Conservation (phyloP, 23 tunicate genomes). For the Ciona savignyi region DNA sequence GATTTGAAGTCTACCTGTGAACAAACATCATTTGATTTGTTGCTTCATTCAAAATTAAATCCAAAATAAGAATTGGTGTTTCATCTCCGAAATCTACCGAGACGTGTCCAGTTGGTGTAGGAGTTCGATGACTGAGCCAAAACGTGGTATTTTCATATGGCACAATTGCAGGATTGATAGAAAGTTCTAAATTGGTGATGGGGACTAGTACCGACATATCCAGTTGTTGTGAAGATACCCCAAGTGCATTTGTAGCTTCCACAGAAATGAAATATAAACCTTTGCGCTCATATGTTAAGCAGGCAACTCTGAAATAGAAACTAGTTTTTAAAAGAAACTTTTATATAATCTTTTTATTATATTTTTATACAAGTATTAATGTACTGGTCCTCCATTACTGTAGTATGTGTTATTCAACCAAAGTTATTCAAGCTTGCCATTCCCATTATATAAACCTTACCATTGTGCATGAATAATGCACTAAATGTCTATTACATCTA, state of each 20-base stretch:
- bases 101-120: conserved; percentile 2
- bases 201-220: conserved; percentile 4
- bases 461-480: no score
- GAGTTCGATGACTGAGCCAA: background rate
- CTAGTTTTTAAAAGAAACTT: background rate
- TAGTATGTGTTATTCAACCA: no score
- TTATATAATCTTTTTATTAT: no score
- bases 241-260: conserved; percentile 22
- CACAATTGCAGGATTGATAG: background rate
- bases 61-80: background rate
- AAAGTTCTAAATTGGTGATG: background rate
- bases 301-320: conserved; percentile 7
- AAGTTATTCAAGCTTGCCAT: no score
- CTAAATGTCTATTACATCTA: no score
- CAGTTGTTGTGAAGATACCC: conserved; percentile 6
- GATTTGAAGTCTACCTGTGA: conserved; percentile 3
- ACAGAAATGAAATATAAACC: conserved; percentile 26
- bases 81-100: background rate
- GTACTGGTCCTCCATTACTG: no score
- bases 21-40: background rate
- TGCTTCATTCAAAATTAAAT: background rate
- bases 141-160: background rate
- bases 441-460: no score
- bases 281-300: conserved; percentile 13
- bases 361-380: no score